Conservation (phyloP, 1,140 invertebrate species). For the Polypedilum vanderplanki region DNA sequence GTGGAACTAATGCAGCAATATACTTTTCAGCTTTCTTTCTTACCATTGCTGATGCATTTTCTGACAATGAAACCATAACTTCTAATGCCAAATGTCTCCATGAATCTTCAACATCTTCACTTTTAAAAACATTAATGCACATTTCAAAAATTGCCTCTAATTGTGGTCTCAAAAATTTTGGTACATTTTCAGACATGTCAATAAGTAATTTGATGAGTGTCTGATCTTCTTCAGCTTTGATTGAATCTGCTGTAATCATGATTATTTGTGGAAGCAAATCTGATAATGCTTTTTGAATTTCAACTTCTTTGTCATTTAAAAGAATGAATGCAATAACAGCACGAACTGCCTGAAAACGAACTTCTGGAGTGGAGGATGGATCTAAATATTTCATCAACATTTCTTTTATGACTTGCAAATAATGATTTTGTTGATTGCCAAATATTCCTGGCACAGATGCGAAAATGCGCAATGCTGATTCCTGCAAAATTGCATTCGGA, state of each 20-base stretch:
- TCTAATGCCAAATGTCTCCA: constrained; percentile 90
- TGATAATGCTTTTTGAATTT: constrained; percentile 78
- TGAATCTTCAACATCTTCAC: constrained; percentile 68
- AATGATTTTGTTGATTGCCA: constrained; percentile 88
- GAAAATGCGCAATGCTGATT: constrained; percentile 90
- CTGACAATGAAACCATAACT: constrained; percentile 87
- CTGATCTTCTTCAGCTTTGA: constrained; percentile 83
- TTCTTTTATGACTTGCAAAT: constrained; percentile 88
- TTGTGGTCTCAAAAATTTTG: constrained; percentile 85
- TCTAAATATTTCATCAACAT: constrained; percentile 80
- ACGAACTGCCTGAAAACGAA: constrained; percentile 72
- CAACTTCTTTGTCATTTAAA: constrained; percentile 82
- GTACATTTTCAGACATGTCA: constrained; percentile 86
- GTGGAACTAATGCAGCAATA: constrained; percentile 67
- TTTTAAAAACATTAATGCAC: constrained; percentile 78
- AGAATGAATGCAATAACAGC: constrained; percentile 86
- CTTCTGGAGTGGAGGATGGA: constrained; percentile 60
- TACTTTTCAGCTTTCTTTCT: constrained; percentile 80
- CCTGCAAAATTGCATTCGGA: constrained; percentile 72
- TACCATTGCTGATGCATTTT: constrained; percentile 92
- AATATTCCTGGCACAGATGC: constrained; percentile 93
- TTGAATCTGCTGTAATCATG: constrained; percentile 55
- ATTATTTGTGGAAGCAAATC: constrained; percentile 75
- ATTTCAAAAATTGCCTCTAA: constrained; percentile 82
- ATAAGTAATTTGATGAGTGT: constrained; percentile 84